Conservation (phyloP, 1,140 invertebrate genomes). For the Holcopasites calliopsidis region DNA sequence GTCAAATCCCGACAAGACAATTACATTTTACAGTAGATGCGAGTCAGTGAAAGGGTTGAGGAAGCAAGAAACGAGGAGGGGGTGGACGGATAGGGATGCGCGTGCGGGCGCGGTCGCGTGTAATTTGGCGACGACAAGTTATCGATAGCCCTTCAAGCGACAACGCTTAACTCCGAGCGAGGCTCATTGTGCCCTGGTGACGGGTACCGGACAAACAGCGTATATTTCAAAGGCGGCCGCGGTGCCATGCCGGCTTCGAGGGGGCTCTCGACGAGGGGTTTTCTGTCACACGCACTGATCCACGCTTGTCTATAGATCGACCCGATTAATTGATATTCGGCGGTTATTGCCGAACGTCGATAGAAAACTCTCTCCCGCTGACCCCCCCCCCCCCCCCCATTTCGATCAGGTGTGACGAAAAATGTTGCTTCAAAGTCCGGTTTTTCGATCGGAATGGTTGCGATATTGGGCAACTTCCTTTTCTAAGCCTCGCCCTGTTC, state of each 20-base stretch:
- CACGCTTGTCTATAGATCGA: slow-evolving; percentile 62
- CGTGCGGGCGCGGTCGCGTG: slow-evolving; percentile 54
- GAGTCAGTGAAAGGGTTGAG: neutral
- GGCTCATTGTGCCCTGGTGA: slow-evolving; percentile 74
- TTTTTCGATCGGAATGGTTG: neutral
- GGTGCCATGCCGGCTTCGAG: slow-evolving; percentile 60
- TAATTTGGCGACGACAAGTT: slow-evolving; percentile 77
- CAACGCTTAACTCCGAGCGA: slow-evolving; percentile 71
- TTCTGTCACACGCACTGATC: slow-evolving; percentile 77
- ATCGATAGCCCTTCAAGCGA: slow-evolving; percentile 76
- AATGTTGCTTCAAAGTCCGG: neutral
- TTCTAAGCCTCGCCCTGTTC: neutral
- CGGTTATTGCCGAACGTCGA: slow-evolving; percentile 49
- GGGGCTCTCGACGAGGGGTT: slow-evolving; percentile 73
- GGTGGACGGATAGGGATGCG: slow-evolving; percentile 6
- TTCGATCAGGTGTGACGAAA: slow-evolving; percentile 26
- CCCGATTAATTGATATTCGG: slow-evolving; percentile 73
- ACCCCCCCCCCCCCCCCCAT: too few relatives aligned
- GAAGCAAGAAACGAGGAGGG: neutral
- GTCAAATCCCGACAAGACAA: neutral
- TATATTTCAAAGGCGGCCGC: slow-evolving; percentile 76
- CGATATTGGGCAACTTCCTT: neutral
- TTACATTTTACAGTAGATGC: neutral
- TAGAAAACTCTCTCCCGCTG: slow-evolving; percentile 9
- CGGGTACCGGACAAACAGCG: slow-evolving; percentile 74